These are phyloP conservation scores for Steinernema feltiae DNA, from an alignment of 1,140 invertebrate species.

Conservation along the genomic window DNA sequence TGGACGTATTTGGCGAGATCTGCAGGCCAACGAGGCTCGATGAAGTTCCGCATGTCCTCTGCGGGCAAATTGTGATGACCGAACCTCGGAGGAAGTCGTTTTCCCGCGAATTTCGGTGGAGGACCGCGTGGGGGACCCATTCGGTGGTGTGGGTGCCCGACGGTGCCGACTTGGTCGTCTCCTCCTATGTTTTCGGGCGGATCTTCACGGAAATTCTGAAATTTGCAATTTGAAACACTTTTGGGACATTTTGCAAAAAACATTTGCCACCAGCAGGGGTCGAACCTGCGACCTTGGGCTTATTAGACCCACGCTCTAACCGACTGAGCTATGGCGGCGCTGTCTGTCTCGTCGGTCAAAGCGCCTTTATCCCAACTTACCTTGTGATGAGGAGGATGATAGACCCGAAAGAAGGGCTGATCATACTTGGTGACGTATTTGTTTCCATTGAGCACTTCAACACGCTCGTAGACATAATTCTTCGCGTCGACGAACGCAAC, in stretches of 20 bases:
- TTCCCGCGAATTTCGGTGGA: not conserved
- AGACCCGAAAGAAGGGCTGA: slow-evolving; percentile 2
- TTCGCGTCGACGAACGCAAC: not conserved
- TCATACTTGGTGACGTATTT: not conserved
- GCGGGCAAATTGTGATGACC: not conserved
- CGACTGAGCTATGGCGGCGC: slow-evolving; percentile 38
- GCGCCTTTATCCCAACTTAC: not conserved
- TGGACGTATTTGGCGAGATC: not conserved
- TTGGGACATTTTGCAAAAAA: not conserved
- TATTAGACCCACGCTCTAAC: slow-evolving; percentile 44
- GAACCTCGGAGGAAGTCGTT: not conserved
- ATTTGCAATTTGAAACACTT: not conserved
- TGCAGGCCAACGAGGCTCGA: not conserved
- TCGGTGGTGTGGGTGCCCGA: not conserved
- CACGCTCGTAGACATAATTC: not conserved
- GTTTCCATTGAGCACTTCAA: not conserved
- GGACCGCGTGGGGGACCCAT: not conserved
- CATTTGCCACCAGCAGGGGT: not conserved
- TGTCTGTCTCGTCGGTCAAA: not conserved
- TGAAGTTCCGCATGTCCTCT: not conserved
- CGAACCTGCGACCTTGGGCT: slow-evolving; percentile 34
- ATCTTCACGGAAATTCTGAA: not conserved
- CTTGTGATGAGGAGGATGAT: not conserved
- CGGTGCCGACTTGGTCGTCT: not conserved
- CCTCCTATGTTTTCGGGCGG: not conserved